Evolutionary conservation across 1,140 invertebrate species (phyloP), one percentile per base, ranked within the genome.

Genomic region (Eupeodes corollae): DNA sequence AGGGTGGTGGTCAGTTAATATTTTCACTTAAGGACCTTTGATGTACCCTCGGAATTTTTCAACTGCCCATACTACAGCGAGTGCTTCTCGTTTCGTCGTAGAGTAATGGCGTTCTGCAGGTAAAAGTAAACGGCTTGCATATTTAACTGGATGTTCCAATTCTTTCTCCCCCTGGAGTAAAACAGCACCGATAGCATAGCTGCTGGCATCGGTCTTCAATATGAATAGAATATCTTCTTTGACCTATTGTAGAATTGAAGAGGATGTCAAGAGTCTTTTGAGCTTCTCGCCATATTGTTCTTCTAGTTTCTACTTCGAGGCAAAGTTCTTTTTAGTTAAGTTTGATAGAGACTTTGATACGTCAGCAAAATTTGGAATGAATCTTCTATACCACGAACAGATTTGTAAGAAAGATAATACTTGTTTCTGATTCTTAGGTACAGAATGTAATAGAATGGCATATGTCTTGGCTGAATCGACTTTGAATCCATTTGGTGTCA

Each of bases 1-100:
- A 0, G 71, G 56, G 52, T 70, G 70, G 47, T 78, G 75, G 49
- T 78, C 73, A 1, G 70, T 73, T 33, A 62, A 42, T 2, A 75
- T 57, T 0, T 26, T 53, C 34, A 66, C 56, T 0, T 78, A 52
- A 69, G 71, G 76, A n/a, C 67, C 67, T 42, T 69, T 63, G 8
- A 67, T 52, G 33, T 70, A 70, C 0, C 58, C 56, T 44, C 62
- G 37, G 42, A 72, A 74, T 19, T 70, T 61, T 16, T 62, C 48
- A 1, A 76, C 54, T 0, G 69, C 70, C 61, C 63, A 72, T 2
- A 77, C 54, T 5, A 77, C 57, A 0, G 73, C 73, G 1, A 76
- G 50, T 16, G 63, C 65, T 58, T 77, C 73, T 40, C 61, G 49
- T 48, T 77, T 72, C 1, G 66, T 70, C 5, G 57, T 63, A 1